A percentile compares a stretch with the other conserved stretches of the same genome.
Conservation (phyloP, 1,140 invertebrate genomes). For the Cherax quadricarinatus region DNA sequence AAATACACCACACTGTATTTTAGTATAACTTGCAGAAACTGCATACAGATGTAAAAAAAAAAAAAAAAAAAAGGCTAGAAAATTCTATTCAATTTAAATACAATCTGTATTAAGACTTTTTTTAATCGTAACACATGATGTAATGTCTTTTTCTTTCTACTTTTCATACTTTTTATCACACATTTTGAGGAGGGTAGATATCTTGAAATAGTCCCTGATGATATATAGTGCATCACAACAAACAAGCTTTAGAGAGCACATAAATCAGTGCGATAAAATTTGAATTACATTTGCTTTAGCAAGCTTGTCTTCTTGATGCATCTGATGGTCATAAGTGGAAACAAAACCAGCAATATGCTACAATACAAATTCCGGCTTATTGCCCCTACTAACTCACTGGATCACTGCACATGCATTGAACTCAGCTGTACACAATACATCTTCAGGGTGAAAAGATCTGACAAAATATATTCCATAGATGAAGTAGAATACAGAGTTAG, state of each 20-base stretch:
- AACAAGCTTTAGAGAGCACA: not conserved
- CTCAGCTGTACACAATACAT: not conserved
- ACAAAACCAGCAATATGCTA: not conserved
- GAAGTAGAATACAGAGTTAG: constrained; percentile 11
- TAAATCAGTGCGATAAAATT: not conserved
- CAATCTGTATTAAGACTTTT: constrained; percentile 1
- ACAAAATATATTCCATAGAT: constrained; percentile 18
- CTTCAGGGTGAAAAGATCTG: constrained; percentile 14
- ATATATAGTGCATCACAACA: constrained; percentile 7
- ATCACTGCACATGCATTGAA: not conserved
- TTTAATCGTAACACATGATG: not conserved
- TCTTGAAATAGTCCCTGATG: not conserved
- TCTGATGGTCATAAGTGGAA: not conserved
- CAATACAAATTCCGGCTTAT: not conserved
- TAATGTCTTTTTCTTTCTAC: not conserved
- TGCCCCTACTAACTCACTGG: not conserved
- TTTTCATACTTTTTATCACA: not conserved
- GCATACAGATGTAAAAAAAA: constrained; percentile 30
- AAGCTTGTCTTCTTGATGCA: not conserved
- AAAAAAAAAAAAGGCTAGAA: not conserved
- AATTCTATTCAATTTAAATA: not conserved
- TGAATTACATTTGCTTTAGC: not conserved
- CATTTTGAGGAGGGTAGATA: not conserved
- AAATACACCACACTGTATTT: not conserved
- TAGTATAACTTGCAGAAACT: constrained; percentile 18